Evolutionary conservation across 2,797 vertebrate species (phyloP), one percentile per base, ranked within the genome.

Genomic region (Enteromius trimaculatus): DNA sequence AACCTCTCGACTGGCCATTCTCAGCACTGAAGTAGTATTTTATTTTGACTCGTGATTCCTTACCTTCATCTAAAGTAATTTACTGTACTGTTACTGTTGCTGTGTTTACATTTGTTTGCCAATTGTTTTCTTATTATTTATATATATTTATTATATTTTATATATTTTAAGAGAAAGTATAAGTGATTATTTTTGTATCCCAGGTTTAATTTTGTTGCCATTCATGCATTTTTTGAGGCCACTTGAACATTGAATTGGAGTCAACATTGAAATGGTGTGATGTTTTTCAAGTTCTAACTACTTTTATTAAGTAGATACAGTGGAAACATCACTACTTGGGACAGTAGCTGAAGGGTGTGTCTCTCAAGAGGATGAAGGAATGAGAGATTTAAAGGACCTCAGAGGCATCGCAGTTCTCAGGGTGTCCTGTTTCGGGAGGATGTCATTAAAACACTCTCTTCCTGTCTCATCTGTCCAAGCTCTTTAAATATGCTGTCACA

Each of bases 361-460:
- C 64, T 86, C 88, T 82, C 82, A n/a, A 66, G 74, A 87, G 88
- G 77, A 80, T 70, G 65, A 85, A 85, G 88, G 89, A 89, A 91
- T 92, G 90, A 82, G 89, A 92, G 92, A 93, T 92, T 85, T 88
- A 87, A 85, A 88, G 89, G 89, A 91, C 91, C 83, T 39, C 29
- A 89, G 90, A 92, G 92, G 90, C 90, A 92, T 90, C 69, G 51
- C 83, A 42, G 62, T 87, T 92, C 90, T 89, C 82, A 76, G 86
- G 86, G 90, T 88, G 88, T 94, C 90, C 79, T 55, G 81, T 92
- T 90, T 90, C 89, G 42, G 86, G 86, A 89, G 89, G 85, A 90
- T 62, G 84, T 69, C 82, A 84, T 84, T 75, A 79, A 79, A 82
- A 79, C 69, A 68, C 77, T 68, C n/a, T 85, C 51, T 68, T 83